Base-by-base conservation (phyloP, 37 sponge, comb jelly and placozoan species). In the Beroe forskalii region DNA sequence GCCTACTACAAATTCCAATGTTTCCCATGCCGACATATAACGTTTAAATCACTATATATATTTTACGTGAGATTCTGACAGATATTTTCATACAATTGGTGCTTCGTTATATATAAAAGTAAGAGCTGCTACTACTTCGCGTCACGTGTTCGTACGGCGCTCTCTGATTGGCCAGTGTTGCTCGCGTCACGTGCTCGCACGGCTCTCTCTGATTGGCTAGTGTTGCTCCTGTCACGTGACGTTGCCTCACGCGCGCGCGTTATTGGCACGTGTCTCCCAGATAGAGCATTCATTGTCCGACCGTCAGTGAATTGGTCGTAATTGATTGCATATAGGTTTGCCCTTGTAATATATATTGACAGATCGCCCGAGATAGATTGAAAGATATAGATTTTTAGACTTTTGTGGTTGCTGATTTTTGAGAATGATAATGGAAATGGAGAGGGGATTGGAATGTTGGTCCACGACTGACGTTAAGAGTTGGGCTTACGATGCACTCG, bases 171-270 rank as follows among this genome's bases (percentile, higher is more conserved):
- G n/a, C n/a, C n/a, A n/a, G n/a, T n/a, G n/a, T n/a, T n/a, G n/a
- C n/a, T n/a, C n/a, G n/a, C n/a, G 22, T 37, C 75, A 72, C 75
- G 75, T 32, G 75, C 31, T 4, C 75, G 39, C 40, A 30, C 22
- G 32, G 75, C 75, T 36, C 75, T 36, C 75, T 72, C 75, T 72
- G 32, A 72, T 72, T 72, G 75, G 75, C 75, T 72, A 20, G 4
- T 72, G 23, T 30, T 30, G 23, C 75, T 36, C 1, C 20, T n/a
- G 40, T 37, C 75, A 33, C 75, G 75, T 72, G 75, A 33, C 75
- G 3, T 36, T 63, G 20, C 75, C 75, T 72, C 75, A 72, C 75
- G 75, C 75, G 75, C 75, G 37, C 75, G 40, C 40, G 40, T 72
- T 33, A 33, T 20, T 3, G 75, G 75, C 75, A 72, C 75, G 75